Evolutionary conservation across 2,888 invertebrate species (phyloP), one percentile per base, ranked within the genome.

Genomic region (Cataglyphis cursor): DNA sequence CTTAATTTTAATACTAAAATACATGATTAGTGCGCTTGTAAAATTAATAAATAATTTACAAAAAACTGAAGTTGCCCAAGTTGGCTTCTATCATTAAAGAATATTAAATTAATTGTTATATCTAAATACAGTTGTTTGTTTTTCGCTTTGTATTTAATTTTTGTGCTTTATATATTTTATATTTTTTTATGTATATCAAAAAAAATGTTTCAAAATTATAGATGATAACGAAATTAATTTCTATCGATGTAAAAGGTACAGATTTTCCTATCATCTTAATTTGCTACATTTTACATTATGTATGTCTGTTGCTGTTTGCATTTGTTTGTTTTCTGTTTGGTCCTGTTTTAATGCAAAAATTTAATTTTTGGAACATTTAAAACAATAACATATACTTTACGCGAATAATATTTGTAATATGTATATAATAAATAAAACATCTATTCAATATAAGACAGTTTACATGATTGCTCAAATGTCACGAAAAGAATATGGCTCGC

Each of bases 391-490:
- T 41, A 35, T 21, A n/a, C 3, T 6, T 48, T 28, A 18, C 18
- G 5, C 15, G 2, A 24, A 5, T 28, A 28, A 65, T 9, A 12
- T 9, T 0, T 4, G 4, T 5, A 15, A 12, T 4, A 15, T 15
- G 6, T 38, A 0, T 18, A 38, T 31, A 10, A 41, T 21, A 59
- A 10, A 68, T 6, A 57, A 57, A 6, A 12, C 24, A 3, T 70
- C 28, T 21, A 64, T 31, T 38, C 6, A 28, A 18, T 41, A 44
- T 31, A 66, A 21, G n/a, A 41, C 28, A 65, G 21, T 41, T 57
- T 12, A 35, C 12, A 44, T n/a, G 59, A 28, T 78, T 78, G 70
- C 44, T 66, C 41, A 66, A 76, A 57, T 15, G 18, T 57, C n/a
- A 15, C 1, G 12, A 54, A 10, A 78, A 59, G 44, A 44, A 78